Conservation (phyloP, 2,888 invertebrate species). For the Lasioglossum oenotherae region DNA sequence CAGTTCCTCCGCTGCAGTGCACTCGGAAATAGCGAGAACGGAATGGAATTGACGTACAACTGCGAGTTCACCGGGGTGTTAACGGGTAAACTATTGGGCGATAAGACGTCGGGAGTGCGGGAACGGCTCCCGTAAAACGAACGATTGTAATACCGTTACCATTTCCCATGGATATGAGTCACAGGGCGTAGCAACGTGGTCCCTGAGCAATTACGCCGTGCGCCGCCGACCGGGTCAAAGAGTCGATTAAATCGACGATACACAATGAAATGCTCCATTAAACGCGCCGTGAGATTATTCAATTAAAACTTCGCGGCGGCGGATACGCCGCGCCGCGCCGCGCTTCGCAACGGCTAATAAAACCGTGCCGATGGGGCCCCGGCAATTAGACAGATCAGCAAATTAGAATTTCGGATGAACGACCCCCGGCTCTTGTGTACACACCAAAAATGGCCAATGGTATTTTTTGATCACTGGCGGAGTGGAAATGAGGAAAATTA, state of each 20-base stretch:
- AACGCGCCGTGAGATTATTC: conserved; percentile 46
- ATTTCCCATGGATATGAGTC: conserved; percentile 37
- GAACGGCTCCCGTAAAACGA: conserved; percentile 41
- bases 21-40: not conserved
- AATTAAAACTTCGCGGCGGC: conserved; percentile 44
- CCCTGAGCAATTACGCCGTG: conserved; percentile 36
- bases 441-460: not conserved
- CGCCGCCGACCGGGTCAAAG: conserved; percentile 25
- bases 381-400: conserved; percentile 15
- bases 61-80: conserved; percentile 55
- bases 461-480: not conserved
- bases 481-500: not conserved
- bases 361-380: conserved; percentile 8
- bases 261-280: conserved; percentile 43
- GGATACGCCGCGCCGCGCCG: not conserved
- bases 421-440: not conserved
- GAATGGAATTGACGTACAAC: conserved; percentile 51
- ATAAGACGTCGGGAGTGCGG: conserved; percentile 37
- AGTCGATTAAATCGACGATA: conserved; percentile 53
- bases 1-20: not conserved
- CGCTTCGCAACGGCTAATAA: conserved; percentile 29
- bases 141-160: conserved; percentile 35
- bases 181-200: conserved; percentile 24
- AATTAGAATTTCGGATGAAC: conserved; percentile 17
- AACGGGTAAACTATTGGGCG: conserved; percentile 53